Evolutionary conservation across 2,888 invertebrate genomes (phyloP).

Genomic region (Drosophila meridiana): DNA sequence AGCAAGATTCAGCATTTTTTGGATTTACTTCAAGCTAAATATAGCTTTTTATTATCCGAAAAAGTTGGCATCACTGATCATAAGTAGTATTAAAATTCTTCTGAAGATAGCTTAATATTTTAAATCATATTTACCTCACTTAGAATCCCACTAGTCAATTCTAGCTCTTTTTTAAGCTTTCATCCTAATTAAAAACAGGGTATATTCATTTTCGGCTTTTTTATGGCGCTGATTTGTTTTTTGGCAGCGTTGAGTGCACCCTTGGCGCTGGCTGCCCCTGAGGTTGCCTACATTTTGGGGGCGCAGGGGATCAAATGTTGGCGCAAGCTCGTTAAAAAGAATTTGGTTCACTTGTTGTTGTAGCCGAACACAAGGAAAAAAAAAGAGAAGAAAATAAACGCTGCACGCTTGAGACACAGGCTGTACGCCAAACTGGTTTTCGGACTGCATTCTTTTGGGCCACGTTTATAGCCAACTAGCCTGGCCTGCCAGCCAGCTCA

Average conservation of each 20-base stretch:
- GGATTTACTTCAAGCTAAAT: too few species aligned
- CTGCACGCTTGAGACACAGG: conserved; percentile 67
- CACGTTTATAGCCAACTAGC: conserved; percentile 69
- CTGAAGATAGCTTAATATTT: too few species aligned
- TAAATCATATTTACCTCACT: too few species aligned
- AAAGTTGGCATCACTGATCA: too few species aligned
- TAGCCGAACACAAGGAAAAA: conserved; percentile 24
- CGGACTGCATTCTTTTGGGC: conserved; percentile 79
- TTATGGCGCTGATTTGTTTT: conserved; percentile 28
- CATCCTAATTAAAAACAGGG: not conserved
- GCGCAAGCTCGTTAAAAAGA: conserved; percentile 81
- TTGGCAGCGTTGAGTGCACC: conserved; percentile 40
- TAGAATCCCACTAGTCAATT: too few species aligned
- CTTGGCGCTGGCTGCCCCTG: conserved; percentile 24
- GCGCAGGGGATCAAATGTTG: conserved; percentile 72
- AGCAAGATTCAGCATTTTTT: too few species aligned
- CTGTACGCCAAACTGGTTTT: conserved; percentile 76
- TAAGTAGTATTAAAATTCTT: too few species aligned
- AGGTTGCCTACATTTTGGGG: conserved; percentile 4
- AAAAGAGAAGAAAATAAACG: conserved; percentile 17
- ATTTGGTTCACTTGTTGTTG: conserved; percentile 79
- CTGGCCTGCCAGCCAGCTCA: conserved; percentile 27
- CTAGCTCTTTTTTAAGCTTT: too few species aligned
- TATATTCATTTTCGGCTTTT: conserved; percentile 4
- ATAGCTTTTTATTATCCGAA: too few species aligned